Conservation (phyloP, 2,113 vertebrate species). For the Neotoma lepida region DNA sequence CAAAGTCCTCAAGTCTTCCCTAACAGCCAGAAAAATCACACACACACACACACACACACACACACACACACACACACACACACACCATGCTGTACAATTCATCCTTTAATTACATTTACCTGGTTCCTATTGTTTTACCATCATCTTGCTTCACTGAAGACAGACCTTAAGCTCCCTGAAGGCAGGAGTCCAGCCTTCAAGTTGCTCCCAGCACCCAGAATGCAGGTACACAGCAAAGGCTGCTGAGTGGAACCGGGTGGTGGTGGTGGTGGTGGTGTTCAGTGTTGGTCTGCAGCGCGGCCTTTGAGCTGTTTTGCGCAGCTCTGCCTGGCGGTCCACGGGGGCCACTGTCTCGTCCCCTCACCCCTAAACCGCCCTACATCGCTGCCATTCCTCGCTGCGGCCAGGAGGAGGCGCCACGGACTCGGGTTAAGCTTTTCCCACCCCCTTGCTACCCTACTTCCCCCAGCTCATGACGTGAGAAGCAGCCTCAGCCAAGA, state of each 20-base stretch:
- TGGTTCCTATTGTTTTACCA: neutral
- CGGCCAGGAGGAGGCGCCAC: slow-evolving; percentile 73
- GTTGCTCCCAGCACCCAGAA: neutral
- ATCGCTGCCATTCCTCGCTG: slow-evolving; percentile 27
- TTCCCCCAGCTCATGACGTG: slow-evolving; percentile 72
- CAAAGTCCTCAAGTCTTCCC: slow-evolving; percentile 23
- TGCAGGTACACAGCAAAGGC: neutral
- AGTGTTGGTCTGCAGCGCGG: neutral
- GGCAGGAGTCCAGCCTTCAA: slow-evolving; percentile 34
- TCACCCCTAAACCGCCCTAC: neutral
- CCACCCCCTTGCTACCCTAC: slow-evolving; percentile 67
- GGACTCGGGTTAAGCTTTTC: slow-evolving; percentile 67
- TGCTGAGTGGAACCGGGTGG: neutral
- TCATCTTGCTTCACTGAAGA: neutral
- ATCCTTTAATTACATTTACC: neutral
- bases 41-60: neutral
- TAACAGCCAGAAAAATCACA: neutral
- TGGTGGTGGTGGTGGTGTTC: no score
- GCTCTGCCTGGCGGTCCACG: neutral
- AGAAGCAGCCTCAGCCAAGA: slow-evolving; percentile 73
- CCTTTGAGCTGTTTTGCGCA: neutral
- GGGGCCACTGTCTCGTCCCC: neutral
- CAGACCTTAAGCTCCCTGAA: slow-evolving; percentile 73
- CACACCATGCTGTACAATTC: no score
- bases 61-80: neutral